These are phyloP conservation scores for Adineta ricciae DNA, from an alignment of 2,888 invertebrate species.

Conservation along the genomic window DNA sequence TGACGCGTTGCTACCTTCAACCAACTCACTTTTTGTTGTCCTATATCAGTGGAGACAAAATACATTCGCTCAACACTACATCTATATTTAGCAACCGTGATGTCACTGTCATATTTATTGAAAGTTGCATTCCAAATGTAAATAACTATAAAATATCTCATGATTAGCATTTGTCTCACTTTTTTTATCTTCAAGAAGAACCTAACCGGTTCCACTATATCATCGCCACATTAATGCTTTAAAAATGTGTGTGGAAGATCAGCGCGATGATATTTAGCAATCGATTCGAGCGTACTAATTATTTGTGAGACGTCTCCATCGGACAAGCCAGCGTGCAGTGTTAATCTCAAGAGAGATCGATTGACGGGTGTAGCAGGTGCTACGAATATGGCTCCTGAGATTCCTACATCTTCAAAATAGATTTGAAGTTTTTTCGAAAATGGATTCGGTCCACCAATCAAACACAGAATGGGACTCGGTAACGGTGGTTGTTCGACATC, in stretches of 20 bases:
- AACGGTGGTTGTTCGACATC: neutral
- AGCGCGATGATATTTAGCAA: neutral
- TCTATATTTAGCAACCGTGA: too few relatives aligned
- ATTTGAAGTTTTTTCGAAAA: neutral
- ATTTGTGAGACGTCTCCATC: neutral
- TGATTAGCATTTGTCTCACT: too few relatives aligned
- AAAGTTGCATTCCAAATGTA: too few relatives aligned
- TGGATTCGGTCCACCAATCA: neutral
- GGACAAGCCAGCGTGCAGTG: neutral
- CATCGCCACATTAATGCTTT: too few relatives aligned
- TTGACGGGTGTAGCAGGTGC: neutral
- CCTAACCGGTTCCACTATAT: too few relatives aligned
- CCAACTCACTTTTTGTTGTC: too few relatives aligned
- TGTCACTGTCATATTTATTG: too few relatives aligned
- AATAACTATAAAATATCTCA: too few relatives aligned
- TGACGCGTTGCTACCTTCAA: too few relatives aligned
- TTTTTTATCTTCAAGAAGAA: too few relatives aligned
- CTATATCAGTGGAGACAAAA: too few relatives aligned
- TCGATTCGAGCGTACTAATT: neutral
- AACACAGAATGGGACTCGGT: neutral
- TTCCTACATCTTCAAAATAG: neutral
- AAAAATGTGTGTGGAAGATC: neutral
- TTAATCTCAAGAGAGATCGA: neutral
- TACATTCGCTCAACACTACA: too few relatives aligned
- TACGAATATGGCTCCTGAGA: neutral